A percentile compares a stretch with the other conserved stretches of the same genome.
Evolutionary conservation across 1,140 invertebrate species (phyloP).

Genomic region (Rhopalosiphum maidis): DNA sequence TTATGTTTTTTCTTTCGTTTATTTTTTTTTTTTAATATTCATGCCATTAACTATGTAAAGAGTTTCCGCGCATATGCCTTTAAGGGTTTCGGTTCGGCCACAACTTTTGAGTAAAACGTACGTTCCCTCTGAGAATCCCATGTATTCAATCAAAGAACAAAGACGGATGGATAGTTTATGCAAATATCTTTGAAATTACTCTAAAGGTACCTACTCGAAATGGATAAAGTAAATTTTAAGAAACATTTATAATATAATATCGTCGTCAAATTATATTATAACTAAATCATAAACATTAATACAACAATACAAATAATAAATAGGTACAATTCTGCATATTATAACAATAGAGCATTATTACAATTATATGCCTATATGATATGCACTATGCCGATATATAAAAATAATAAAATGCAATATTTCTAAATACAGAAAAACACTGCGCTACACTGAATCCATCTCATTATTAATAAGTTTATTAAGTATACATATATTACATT

Average conservation of each 20-base stretch:
- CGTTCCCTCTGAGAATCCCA: background rate
- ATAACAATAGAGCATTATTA: background rate
- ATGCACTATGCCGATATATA: too few relatives aligned
- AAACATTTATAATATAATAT: background rate
- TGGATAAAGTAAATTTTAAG: background rate
- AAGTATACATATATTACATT: background rate
- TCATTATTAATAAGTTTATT: background rate
- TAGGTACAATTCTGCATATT: background rate
- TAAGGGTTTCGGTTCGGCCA: background rate
- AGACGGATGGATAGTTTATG: background rate
- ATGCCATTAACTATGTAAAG: background rate
- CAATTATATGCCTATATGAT: background rate
- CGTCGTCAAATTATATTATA: background rate
- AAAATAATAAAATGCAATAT: background rate
- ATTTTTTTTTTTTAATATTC: background rate
- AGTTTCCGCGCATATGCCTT: background rate
- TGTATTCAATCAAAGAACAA: background rate
- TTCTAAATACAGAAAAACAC: background rate
- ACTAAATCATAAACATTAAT: background rate
- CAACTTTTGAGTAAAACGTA: background rate
- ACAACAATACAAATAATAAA: background rate
- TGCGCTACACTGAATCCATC: background rate
- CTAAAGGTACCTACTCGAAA: background rate
- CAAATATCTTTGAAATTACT: slow-evolving; percentile 6
- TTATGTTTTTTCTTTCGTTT: background rate